phyloP scores from a whole-genome alignment of 1,140 invertebrate genomes.

The Oedothorax gibbosus region DNA sequence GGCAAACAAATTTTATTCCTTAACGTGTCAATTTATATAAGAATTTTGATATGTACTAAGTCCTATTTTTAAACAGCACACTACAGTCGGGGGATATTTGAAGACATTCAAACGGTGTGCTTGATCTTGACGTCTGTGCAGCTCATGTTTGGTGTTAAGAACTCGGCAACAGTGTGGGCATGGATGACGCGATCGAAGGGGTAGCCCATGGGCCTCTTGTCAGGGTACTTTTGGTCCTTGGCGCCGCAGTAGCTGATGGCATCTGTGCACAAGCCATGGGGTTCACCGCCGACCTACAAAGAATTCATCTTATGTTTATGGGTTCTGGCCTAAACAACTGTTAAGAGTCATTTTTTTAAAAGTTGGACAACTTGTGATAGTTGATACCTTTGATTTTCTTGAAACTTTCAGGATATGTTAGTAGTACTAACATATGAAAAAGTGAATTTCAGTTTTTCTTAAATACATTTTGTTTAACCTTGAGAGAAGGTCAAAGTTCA shows the following conservation, averaged over 20 bases:
- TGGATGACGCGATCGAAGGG: slow-evolving; percentile 52
- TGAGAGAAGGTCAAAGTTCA: too few species aligned
- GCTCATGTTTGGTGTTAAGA: slow-evolving; percentile 44
- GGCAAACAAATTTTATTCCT: too few species aligned
- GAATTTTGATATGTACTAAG: too few species aligned
- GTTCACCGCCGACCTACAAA: slow-evolving; percentile 17
- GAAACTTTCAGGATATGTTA: too few species aligned
- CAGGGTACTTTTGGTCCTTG: slow-evolving; percentile 72
- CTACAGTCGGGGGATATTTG: not conserved
- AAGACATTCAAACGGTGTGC: slow-evolving; percentile 2
- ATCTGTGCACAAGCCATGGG: slow-evolving; percentile 73
- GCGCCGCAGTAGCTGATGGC: slow-evolving; percentile 81
- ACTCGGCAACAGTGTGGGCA: slow-evolving; percentile 64
- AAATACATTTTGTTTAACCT: too few species aligned
- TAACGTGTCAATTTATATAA: too few species aligned
- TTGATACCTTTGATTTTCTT: too few species aligned
- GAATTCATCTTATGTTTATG: not conserved
- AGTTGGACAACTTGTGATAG: too few species aligned
- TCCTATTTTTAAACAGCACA: too few species aligned
- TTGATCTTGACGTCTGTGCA: slow-evolving; percentile 55
- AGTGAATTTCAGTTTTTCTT: too few species aligned
- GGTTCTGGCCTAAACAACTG: not conserved
- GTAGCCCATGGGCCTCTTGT: slow-evolving; percentile 59
- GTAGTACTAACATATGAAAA: too few species aligned
- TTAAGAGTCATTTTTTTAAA: too few species aligned